Base-by-base conservation (phyloP, 2,797 vertebrate species). In the Gadopsis marmoratus region DNA sequence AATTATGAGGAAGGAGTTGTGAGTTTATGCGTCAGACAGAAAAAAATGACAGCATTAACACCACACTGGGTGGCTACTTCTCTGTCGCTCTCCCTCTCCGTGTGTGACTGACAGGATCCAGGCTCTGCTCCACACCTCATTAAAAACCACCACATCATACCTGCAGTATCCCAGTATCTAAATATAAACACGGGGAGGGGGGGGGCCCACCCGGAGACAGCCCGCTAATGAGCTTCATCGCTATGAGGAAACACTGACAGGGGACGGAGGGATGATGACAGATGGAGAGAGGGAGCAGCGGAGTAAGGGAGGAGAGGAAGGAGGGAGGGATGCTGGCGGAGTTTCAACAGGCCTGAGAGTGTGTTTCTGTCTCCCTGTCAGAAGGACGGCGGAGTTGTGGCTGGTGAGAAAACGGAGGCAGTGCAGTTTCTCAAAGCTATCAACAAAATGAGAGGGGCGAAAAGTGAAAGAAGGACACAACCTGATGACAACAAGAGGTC, bases 191-290 rank as follows among this genome's bases (percentile, higher is more conserved):
- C 29, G 5, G 64, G 54, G 59, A 71, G 73, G 74, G 69, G 65
- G 17, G 14, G 35, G 78, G 26, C 73, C 19, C 45, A 45, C 77
- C 51, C 17, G 47, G 70, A 85, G 77, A 86, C 74, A 78, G 81
- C 45, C 64, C 61, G n/a, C 76, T 93, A 91, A 94, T 91, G 81
- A 93, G 88, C 85, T 87, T 92, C 88, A 92, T 93, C 86, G 62
- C 88, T 54, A 85, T 37, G 72, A 85, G 86, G 73, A 68, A 77
- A 69, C 71, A 9, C 79, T 78, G 84, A 89, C 81, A 81, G 59
- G 70, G 85, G 74, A 90, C 61, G 83, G 76, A 78, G 81, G 81
- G 76, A 88, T 79, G 77, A 88, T 76, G 89, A 83, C 79, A 89
- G 87, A 91, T 81, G 86, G 87, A 87, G 78, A 62, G 73, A 75